Conservation (phyloP, 2,113 vertebrate species). For the Xenus cinereus region DNA sequence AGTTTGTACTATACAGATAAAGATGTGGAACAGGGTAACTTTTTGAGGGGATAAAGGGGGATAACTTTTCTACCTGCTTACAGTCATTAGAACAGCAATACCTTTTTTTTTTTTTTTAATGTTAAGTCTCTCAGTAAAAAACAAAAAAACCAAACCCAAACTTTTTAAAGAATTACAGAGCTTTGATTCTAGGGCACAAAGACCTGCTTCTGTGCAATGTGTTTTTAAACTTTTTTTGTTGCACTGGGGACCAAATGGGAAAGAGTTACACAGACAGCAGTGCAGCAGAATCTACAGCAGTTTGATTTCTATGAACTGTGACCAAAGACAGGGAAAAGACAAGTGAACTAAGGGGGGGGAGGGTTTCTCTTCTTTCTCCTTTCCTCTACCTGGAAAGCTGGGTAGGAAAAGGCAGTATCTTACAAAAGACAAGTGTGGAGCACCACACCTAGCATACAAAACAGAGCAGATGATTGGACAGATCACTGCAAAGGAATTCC, state of each 20-base stretch:
- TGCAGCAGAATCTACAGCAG: neutral
- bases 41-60: neutral
- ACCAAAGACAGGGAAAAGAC: neutral
- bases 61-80: neutral
- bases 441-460: neutral
- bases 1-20: neutral
- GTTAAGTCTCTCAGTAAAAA: neutral
- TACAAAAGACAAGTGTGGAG: neutral
- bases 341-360: neutral
- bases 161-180: neutral
- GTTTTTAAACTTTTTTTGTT: neutral
- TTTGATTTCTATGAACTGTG: neutral
- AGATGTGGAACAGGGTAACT: neutral
- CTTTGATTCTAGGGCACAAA: neutral
- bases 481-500: neutral
- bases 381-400: neutral
- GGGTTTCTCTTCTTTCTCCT: neutral
- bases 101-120: neutral
- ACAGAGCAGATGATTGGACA: neutral
- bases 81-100: neutral
- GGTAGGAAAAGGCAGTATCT: neutral
- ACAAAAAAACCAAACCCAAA: neutral
- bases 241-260: neutral
- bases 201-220: slow-evolving; percentile 14
- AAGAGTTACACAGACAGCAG: neutral